Evolutionary conservation across 2,797 vertebrate species (phyloP).

Genomic region (Astyanax mexicanus): DNA sequence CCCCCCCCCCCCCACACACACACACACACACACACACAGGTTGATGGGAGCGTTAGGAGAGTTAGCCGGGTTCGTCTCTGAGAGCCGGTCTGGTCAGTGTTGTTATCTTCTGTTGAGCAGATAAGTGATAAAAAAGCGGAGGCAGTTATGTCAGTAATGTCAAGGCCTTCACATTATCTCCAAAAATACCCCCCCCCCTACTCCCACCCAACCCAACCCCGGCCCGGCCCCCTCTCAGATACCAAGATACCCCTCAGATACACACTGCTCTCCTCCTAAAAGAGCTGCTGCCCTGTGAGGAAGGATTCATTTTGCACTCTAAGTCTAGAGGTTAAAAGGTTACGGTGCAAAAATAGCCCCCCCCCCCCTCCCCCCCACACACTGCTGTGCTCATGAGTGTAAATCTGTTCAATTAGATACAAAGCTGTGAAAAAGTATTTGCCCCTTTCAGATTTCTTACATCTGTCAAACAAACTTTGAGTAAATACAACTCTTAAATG

Average conservation of each 20-base stretch:
- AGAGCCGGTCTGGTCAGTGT: constrained; percentile 6
- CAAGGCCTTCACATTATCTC: constrained; percentile 57
- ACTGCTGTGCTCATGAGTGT: too few species aligned
- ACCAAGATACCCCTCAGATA: constrained; percentile 4
- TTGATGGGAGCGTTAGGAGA: background rate
- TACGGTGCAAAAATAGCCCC: too few species aligned
- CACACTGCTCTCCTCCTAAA: background rate
- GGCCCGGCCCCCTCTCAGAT: constrained; percentile 49
- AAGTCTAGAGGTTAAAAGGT: background rate
- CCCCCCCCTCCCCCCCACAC: too few species aligned
- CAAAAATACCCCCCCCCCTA: too few species aligned
- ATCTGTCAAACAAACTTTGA: too few species aligned
- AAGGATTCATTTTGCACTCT: background rate
- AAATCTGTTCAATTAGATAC: too few species aligned
- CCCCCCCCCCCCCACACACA: background rate
- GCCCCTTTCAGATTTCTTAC: too few species aligned
- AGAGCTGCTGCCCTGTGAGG: background rate
- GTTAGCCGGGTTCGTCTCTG: background rate
- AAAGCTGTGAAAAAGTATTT: too few species aligned
- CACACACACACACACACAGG: background rate
- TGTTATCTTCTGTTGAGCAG: constrained; percentile 3
- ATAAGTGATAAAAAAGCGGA: constrained; percentile 20
- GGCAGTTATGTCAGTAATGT: constrained; percentile 43
- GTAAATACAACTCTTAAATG: too few species aligned
- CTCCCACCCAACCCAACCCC: constrained; percentile 12